Evolutionary conservation across 2,113 vertebrate species (phyloP).

Genomic region (Rattus norvegicus): GRCr8 NC_086029.1:92846001-92846500

Average conservation of each 20-base stretch:
- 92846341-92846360: not conserved
- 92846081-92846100: not conserved
- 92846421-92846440: slow-evolving; percentile 32
- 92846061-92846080: not conserved
- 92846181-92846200: not conserved
- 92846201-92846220: not conserved
- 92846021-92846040: not conserved
- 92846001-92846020: not conserved
- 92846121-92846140: not conserved
- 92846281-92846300: not conserved
- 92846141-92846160: not conserved
- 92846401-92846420: not conserved
- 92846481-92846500: not conserved
- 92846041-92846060: not conserved
- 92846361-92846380: too few relatives aligned
- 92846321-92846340: not conserved
- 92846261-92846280: not conserved
- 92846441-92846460: not conserved
- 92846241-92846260: not conserved
- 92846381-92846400: not conserved
- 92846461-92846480: not conserved
- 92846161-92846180: not conserved
- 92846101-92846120: not conserved
- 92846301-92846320: not conserved
- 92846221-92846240: not conserved